Base-by-base conservation (phyloP, 2,797 vertebrate genomes). In the Gallinago nigripennis region DNA sequence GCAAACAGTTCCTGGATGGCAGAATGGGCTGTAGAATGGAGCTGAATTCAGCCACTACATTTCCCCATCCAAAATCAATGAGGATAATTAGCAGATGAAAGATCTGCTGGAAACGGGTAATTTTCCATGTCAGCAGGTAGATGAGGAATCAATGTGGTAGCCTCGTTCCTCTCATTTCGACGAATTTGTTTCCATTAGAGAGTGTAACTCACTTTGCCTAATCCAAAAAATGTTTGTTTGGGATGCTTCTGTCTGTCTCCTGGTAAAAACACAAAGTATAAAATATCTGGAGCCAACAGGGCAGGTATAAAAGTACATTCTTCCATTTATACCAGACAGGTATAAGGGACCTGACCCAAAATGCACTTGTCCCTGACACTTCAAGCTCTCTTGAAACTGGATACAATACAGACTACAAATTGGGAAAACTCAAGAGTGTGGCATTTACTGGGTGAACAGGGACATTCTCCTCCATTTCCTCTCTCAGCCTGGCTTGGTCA, bases 41-140 rank as follows among this genome's bases (percentile, higher is more conserved):
- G 53, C 8, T 71, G 84, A 88, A 68, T 88, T 91, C 84, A 95
- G 61, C 35, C 61, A 43, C 61, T 56, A 12, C 25, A 66, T 64
- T 94, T 92, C 51, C 28, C 58, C 43, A 90, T 95, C 85, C 85
- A 93, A 75, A 97, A 96, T 97, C 96, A 93, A 96, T 97, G 54
- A 41, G 28, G 70, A 91, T 94, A 94, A 95, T 96, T 91, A 96
- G 82, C 56, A 88, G 94, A 95, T 92, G 95, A 95, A 96, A 88
- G 86, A 93, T 94, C 92, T 8, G 1, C 79, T 94, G 91, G 84
- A 96, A 96, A 86, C 0, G 0, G 93, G 53, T 90, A 85, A 92
- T 95, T 96, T 96, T 96, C 89, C 21, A 4, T 93, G 88, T 95
- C 94, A 83, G 76, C 75, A 89, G 83, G 86, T 95, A 83, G 83